These are phyloP conservation scores for Agrilus planipennis DNA, from an alignment of 1,140 invertebrate species.

Conservation along the genomic window DNA sequence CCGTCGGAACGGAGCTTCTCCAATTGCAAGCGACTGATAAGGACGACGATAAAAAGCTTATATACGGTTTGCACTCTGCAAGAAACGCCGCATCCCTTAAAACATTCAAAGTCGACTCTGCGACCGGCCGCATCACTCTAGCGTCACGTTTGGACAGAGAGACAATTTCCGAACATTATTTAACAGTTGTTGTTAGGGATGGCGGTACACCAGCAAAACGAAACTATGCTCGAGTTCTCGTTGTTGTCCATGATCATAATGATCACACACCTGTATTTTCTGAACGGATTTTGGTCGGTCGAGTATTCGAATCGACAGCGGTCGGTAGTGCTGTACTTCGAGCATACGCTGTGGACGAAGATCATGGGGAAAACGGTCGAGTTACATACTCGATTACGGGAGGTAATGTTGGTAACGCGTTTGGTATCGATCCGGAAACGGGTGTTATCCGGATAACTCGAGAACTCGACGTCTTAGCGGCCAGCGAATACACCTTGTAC, in stretches of 20 bases:
- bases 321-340: slow-evolving; percentile 60
- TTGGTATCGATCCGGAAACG: slow-evolving; percentile 62
- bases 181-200: slow-evolving; percentile 85
- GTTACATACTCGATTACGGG: slow-evolving; percentile 71
- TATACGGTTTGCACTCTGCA: slow-evolving; percentile 66
- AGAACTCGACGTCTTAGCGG: slow-evolving; percentile 55
- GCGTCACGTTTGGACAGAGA: slow-evolving; percentile 65
- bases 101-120: slow-evolving; percentile 72
- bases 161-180: slow-evolving; percentile 64
- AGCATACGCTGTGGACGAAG: slow-evolving; percentile 64
- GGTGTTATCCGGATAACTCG: slow-evolving; percentile 66
- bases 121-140: slow-evolving; percentile 59
- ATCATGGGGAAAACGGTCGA: slow-evolving; percentile 69
- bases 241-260: slow-evolving; percentile 79
- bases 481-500: slow-evolving; percentile 68
- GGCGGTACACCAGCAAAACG: slow-evolving; percentile 74
- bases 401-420: slow-evolving; percentile 75
- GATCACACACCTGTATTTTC: slow-evolving; percentile 80
- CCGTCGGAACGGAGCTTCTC: slow-evolving; percentile 49
- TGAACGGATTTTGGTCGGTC: slow-evolving; percentile 57
- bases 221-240: slow-evolving; percentile 70
- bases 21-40: slow-evolving; percentile 56
- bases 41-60: slow-evolving; percentile 46
- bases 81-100: slow-evolving; percentile 57
- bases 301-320: slow-evolving; percentile 62